phyloP scores from a whole-genome alignment of 2,888 invertebrate genomes.

The Bellardia pandia region DNA sequence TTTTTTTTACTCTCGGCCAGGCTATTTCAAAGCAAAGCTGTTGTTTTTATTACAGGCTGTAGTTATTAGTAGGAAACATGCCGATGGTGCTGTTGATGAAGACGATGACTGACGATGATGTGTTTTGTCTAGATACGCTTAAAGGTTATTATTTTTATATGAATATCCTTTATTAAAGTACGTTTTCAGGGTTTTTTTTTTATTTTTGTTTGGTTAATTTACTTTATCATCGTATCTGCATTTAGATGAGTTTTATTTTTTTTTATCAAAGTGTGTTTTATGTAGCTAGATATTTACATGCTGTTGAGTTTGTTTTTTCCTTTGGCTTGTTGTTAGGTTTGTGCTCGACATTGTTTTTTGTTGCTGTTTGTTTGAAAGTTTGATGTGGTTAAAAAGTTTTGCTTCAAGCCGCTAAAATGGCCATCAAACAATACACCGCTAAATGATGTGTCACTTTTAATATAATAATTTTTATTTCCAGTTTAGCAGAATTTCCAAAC shows the following conservation, averaged over 20 bases:
- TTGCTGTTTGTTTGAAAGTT: neutral
- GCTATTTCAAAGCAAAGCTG: slow-evolving; percentile 37
- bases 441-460: slow-evolving; percentile 73
- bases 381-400: slow-evolving; percentile 34
- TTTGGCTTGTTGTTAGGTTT: slow-evolving; percentile 4
- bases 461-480: slow-evolving; percentile 70
- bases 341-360: slow-evolving; percentile 20
- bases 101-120: slow-evolving; percentile 41
- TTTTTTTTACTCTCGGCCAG: slow-evolving; percentile 10
- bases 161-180: slow-evolving; percentile 50
- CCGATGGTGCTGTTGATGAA: slow-evolving; percentile 41
- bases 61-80: slow-evolving; percentile 61
- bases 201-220: slow-evolving; percentile 45
- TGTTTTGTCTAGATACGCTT: slow-evolving; percentile 64
- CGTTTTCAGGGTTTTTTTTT: neutral
- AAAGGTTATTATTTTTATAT: slow-evolving; percentile 62
- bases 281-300: slow-evolving; percentile 34
- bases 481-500: slow-evolving; percentile 38
- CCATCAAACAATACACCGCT: slow-evolving; percentile 69
- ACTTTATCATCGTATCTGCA: slow-evolving; percentile 10
- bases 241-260: slow-evolving; percentile 47
- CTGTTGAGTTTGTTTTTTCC: neutral
- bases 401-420: slow-evolving; percentile 59
- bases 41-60: slow-evolving; percentile 46
- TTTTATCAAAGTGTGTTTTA: slow-evolving; percentile 8